Percentiles rank a stretch among this genome's conserved stretches.
Conservation (phyloP, 2,797 vertebrate genomes). For the Parauchenoglanis punctatus region DNA sequence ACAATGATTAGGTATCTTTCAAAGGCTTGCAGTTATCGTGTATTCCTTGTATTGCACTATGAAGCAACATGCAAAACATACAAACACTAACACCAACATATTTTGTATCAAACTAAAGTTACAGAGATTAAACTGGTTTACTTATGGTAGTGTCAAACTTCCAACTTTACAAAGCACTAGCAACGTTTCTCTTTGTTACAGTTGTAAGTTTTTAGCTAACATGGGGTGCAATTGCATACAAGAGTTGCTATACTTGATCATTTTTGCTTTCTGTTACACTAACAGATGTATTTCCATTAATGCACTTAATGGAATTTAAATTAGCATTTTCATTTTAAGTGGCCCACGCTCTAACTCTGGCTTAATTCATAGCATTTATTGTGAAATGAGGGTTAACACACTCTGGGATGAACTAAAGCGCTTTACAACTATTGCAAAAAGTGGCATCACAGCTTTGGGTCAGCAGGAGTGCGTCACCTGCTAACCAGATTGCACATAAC, state of each 20-base stretch:
- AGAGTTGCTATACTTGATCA: background rate
- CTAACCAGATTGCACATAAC: slow-evolving; percentile 25
- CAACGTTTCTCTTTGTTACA: background rate
- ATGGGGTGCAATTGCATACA: background rate
- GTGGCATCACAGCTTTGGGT: slow-evolving; percentile 43
- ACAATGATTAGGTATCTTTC: background rate
- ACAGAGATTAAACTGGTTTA: background rate
- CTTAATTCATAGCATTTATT: slow-evolving; percentile 23
- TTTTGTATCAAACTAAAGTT: background rate
- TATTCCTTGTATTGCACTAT: background rate
- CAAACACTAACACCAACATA: background rate
- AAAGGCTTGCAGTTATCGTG: background rate
- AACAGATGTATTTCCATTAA: slow-evolving; percentile 5
- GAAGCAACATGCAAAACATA: background rate
- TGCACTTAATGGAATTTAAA: slow-evolving; percentile 39
- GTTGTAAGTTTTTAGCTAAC: background rate
- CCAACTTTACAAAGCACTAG: background rate
- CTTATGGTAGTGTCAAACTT: background rate
- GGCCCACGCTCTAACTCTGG: slow-evolving; percentile 5
- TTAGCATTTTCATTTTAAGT: slow-evolving; percentile 25
- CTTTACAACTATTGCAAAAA: slow-evolving; percentile 37
- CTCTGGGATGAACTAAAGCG: slow-evolving; percentile 30
- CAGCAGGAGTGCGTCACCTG: slow-evolving; percentile 38
- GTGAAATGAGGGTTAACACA: slow-evolving; percentile 28
- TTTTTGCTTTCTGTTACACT: background rate